phyloP scores from a whole-genome alignment of 2,113 vertebrate genomes.

The Micromys minutus region DNA sequence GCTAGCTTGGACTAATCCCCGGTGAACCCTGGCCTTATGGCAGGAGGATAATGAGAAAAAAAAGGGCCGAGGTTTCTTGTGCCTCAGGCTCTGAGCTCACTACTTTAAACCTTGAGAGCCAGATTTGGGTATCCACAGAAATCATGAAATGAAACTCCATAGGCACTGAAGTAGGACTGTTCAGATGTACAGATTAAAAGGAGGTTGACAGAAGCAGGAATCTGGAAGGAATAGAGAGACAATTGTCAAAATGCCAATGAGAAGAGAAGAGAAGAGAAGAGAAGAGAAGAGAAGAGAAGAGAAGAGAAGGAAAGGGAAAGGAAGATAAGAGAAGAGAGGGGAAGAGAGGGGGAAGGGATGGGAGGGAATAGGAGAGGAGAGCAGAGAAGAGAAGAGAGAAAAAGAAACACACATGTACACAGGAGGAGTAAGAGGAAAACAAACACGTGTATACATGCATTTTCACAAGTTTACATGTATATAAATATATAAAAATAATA shows the following conservation, averaged over 20 bases:
- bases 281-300: too few relatives aligned
- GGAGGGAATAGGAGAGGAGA: rapidly evolving
- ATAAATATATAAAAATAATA: not conserved
- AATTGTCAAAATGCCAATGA: too few relatives aligned
- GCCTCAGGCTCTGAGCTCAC: not conserved
- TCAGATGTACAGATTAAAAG: not conserved
- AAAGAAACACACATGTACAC: not conserved
- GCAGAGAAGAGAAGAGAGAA: not conserved
- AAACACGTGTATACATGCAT: not conserved
- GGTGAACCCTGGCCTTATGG: not conserved
- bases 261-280: not conserved
- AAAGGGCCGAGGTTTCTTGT: not conserved
- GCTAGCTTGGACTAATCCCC: not conserved
- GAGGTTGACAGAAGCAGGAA: not conserved
- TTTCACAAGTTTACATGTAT: not conserved
- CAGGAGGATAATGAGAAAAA: not conserved
- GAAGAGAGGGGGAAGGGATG: too few relatives aligned
- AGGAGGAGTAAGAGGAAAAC: not conserved
- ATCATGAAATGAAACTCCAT: not conserved
- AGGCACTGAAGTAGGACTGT: not conserved
- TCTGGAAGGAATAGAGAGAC: not conserved
- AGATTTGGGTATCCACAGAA: not conserved
- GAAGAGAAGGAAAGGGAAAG: rapidly evolving
- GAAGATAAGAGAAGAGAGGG: too few relatives aligned
- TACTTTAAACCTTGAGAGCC: not conserved